Conservation (phyloP, 2,888 invertebrate genomes). For the Fragum fragum region DNA sequence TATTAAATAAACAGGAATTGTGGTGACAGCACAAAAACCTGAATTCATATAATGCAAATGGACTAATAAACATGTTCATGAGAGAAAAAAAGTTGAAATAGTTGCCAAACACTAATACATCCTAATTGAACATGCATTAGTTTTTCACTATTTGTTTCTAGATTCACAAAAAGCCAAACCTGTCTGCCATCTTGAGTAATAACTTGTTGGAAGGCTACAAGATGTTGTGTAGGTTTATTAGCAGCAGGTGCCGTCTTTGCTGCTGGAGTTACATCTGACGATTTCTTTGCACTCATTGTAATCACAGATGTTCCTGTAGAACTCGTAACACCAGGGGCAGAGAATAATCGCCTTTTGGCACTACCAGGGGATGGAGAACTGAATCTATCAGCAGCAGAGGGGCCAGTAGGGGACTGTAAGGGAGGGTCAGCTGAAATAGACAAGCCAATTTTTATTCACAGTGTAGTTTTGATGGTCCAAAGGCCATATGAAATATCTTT, state of each 20-base stretch:
- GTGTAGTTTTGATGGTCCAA: too few relatives aligned
- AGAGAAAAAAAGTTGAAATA: too few relatives aligned
- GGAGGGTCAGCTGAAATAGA: slow-evolving; percentile 69
- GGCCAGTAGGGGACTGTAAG: slow-evolving; percentile 81
- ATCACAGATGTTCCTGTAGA: background rate
- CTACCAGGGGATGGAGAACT: slow-evolving; percentile 84
- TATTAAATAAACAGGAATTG: too few relatives aligned
- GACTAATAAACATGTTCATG: too few relatives aligned
- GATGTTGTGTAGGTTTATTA: slow-evolving; percentile 55
- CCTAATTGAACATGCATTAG: too few relatives aligned
- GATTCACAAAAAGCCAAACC: too few relatives aligned
- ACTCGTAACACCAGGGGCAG: slow-evolving; percentile 25
- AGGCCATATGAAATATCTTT: too few relatives aligned
- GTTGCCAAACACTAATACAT: too few relatives aligned
- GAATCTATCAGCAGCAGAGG: slow-evolving; percentile 83
- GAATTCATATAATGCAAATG: too few relatives aligned
- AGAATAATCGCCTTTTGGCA: slow-evolving; percentile 86
- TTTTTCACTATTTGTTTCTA: too few relatives aligned
- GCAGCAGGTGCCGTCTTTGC: background rate
- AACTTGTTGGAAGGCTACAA: slow-evolving; percentile 81
- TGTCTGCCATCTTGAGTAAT: slow-evolving; percentile 83
- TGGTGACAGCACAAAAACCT: too few relatives aligned
- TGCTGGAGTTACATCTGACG: background rate
- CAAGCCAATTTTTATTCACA: too few relatives aligned
- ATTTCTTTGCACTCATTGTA: background rate